A percentile compares a stretch with the other conserved stretches of the same genome.
These are phyloP conservation scores for Amphimallon solstitiale DNA, from an alignment of 2,888 invertebrate species.

Conservation along the genomic window DNA sequence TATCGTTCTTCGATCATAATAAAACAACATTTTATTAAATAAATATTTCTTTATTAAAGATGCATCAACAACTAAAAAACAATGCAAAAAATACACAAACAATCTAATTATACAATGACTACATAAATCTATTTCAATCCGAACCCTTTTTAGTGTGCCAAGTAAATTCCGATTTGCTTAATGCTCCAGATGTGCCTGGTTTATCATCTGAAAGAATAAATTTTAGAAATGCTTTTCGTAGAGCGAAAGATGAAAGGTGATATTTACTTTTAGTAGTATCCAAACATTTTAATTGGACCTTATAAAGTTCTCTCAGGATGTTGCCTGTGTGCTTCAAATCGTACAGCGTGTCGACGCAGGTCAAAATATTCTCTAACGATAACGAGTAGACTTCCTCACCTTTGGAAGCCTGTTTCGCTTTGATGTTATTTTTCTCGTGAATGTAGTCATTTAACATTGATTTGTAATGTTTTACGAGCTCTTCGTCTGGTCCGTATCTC, in stretches of 20 bases:
- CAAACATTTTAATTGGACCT: conserved; percentile 45
- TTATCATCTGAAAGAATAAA: conserved; percentile 15
- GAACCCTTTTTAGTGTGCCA: conserved; percentile 19
- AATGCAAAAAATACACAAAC: background rate
- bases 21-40: too few species aligned
- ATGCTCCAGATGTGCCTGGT: conserved; percentile 3
- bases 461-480: conserved; percentile 48
- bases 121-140: background rate
- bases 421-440: conserved; percentile 49
- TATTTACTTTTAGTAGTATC: conserved; percentile 23
- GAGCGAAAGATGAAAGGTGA: background rate
- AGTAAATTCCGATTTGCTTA: conserved; percentile 2
- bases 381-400: conserved; percentile 32
- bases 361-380: conserved; percentile 47
- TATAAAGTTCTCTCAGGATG: conserved; percentile 52
- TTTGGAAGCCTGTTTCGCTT: conserved; percentile 33
- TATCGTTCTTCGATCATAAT: too few species aligned
- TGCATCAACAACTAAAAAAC: too few species aligned
- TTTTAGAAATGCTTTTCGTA: background rate
- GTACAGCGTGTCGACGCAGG: conserved; percentile 48
- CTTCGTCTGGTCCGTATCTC: conserved; percentile 46
- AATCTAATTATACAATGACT: background rate
- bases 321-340: conserved; percentile 51
- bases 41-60: background rate
- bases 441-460: conserved; percentile 49